Percentiles rank a stretch among this genome's conserved stretches.
These are phyloP conservation scores for Conops quadrifasciatus DNA, from an alignment of 2,888 invertebrate species.

Conservation along the genomic window DNA sequence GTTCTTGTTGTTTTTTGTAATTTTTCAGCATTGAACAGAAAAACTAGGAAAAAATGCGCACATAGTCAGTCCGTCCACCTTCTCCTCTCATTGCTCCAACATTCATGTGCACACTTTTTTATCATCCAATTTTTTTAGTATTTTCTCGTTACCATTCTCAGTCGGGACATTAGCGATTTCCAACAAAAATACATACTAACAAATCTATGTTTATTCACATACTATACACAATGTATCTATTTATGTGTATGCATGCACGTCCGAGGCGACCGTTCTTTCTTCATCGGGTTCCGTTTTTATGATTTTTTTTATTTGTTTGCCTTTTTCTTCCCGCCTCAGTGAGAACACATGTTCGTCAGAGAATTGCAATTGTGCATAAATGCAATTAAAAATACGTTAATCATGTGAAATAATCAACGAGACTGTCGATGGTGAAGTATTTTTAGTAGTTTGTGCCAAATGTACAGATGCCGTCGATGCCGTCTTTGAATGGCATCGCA, in stretches of 20 bases:
- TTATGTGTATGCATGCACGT: no score
- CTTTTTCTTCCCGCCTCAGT: slow-evolving; percentile 8
- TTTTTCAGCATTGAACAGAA: neutral
- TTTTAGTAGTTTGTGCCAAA: slow-evolving; percentile 2
- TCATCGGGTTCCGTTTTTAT: slow-evolving; percentile 1
- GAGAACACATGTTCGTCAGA: slow-evolving; percentile 17
- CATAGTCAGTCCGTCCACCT: no score
- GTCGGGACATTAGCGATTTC: neutral
- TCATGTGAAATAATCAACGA: slow-evolving; percentile 19
- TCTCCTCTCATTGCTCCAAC: neutral
- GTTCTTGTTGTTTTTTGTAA: neutral
- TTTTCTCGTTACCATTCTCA: neutral
- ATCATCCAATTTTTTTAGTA: neutral
- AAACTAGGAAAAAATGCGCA: neutral
- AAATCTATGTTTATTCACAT: no score
- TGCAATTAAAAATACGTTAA: slow-evolving; percentile 23
- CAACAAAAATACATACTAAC: no score
- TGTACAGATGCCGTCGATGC: no score
- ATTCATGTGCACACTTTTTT: neutral
- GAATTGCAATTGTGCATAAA: slow-evolving; percentile 4
- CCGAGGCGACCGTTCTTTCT: neutral
- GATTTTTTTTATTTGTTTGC: neutral
- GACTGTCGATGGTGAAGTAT: no score
- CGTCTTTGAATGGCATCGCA: no score
- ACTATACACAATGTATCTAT: no score